phyloP scores from a whole-genome alignment of 2,888 invertebrate genomes.

The Dynastes grantii region DNA sequence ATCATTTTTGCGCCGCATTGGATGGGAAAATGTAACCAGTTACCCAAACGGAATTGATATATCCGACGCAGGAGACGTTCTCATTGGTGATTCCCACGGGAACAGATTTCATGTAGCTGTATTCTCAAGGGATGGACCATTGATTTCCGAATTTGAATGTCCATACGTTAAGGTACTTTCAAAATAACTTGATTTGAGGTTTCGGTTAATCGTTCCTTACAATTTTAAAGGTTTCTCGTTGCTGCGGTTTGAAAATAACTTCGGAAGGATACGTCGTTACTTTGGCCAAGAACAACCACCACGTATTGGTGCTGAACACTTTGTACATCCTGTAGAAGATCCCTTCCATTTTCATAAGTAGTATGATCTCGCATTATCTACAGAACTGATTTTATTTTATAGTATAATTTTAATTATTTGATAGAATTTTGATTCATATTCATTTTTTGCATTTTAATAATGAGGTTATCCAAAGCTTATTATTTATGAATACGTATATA shows the following conservation, averaged over 20 bases:
- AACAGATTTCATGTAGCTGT: conserved; percentile 98
- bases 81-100: conserved; percentile 97
- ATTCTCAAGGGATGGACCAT: conserved; percentile 89
- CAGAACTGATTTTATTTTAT: conserved; percentile 70
- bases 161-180: conserved; percentile 95
- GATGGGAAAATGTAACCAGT: conserved; percentile 95
- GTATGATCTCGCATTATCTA: conserved; percentile 70
- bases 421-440: conserved; percentile 53
- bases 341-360: conserved; percentile 66
- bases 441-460: conserved; percentile 55
- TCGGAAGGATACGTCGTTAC: conserved; percentile 97
- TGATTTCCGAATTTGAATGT: conserved; percentile 95
- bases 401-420: conserved; percentile 55
- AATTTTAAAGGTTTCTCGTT: conserved; percentile 90
- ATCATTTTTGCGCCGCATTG: conserved; percentile 92
- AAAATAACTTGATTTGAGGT: neutral
- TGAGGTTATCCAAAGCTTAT: conserved; percentile 60
- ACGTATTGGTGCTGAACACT: conserved; percentile 96
- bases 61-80: conserved; percentile 95
- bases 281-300: conserved; percentile 98
- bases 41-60: conserved; percentile 99
- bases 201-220: neutral
- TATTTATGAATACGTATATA: conserved; percentile 56
- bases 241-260: conserved; percentile 97
- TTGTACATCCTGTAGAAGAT: conserved; percentile 90